Conservation (phyloP, 2,888 invertebrate species). For the Lasioglossum malachurum region DNA sequence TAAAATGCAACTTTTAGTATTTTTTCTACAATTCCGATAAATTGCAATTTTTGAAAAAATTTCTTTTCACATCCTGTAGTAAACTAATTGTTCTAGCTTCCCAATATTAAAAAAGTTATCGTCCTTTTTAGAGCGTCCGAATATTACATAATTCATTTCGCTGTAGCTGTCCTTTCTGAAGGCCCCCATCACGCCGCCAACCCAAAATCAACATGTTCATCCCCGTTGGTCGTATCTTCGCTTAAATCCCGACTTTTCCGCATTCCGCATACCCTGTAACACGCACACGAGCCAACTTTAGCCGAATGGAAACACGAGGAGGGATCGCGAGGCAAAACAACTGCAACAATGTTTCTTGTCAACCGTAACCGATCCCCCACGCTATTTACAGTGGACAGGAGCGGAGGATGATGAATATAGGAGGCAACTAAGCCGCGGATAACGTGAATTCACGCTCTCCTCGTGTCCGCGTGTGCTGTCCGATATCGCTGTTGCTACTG, state of each 20-base stretch:
- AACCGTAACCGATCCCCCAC: conserved; percentile 17
- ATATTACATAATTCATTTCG: too few species aligned
- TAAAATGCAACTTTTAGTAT: too few species aligned
- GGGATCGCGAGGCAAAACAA: conserved; percentile 25
- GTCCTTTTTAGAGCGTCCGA: too few species aligned
- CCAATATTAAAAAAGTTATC: too few species aligned
- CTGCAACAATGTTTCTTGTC: conserved; percentile 26
- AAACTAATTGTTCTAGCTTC: too few species aligned
- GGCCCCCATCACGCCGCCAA: not conserved
- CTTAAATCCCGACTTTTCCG: conserved; percentile 1
- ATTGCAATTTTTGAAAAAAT: too few species aligned
- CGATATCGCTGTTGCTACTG: not conserved
- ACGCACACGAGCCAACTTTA: not conserved
- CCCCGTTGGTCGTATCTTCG: not conserved
- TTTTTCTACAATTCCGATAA: too few species aligned
- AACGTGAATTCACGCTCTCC: conserved; percentile 32
- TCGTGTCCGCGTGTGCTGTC: not conserved
- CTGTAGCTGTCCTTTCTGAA: too few species aligned
- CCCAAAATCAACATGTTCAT: not conserved
- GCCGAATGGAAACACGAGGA: conserved; percentile 30
- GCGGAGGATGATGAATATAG: conserved; percentile 32
- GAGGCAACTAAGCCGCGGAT: conserved; percentile 26
- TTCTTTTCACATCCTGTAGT: too few species aligned
- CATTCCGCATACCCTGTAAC: not conserved
- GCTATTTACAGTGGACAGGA: conserved; percentile 35